Evolutionary conservation across 2,113 vertebrate species (phyloP).

Genomic region (Coregonus clupeaformis): DNA sequence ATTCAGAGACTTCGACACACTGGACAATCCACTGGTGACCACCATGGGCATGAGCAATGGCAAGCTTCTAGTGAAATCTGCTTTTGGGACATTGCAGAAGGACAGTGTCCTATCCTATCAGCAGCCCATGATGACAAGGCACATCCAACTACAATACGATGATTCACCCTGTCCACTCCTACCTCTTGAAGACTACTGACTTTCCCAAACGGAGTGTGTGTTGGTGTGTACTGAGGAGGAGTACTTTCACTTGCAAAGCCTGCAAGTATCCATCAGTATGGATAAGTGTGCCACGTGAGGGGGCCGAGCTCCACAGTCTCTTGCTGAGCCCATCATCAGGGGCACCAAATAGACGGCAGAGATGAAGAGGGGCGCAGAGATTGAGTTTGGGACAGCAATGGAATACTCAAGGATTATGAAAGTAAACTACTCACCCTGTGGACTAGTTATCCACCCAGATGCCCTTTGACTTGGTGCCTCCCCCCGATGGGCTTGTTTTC

Average conservation of each 20-base stretch:
- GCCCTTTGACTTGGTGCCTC: too few species aligned
- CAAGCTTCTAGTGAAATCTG: too few species aligned
- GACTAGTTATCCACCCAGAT: too few species aligned
- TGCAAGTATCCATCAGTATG: background rate
- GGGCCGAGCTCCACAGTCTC: background rate
- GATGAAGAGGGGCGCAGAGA: background rate
- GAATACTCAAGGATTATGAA: too few species aligned
- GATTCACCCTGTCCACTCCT: background rate
- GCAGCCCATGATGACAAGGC: too few species aligned
- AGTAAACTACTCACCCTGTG: too few species aligned
- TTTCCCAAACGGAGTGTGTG: background rate
- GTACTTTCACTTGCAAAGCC: constrained; percentile 3
- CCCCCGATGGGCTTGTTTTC: too few species aligned
- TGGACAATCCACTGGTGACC: too few species aligned
- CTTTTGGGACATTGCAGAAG: too few species aligned
- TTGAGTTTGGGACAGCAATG: background rate
- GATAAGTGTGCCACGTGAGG: background rate
- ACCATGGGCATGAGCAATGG: too few species aligned
- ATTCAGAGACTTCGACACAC: too few species aligned
- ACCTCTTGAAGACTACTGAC: background rate
- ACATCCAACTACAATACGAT: background rate
- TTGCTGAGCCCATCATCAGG: background rate
- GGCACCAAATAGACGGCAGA: constrained; percentile 5
- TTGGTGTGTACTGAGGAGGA: background rate
- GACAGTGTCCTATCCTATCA: too few species aligned